Percentiles rank a stretch among this genome's conserved stretches.
phyloP scores from a whole-genome alignment of 2,797 vertebrate species.

The Alca torda region DNA sequence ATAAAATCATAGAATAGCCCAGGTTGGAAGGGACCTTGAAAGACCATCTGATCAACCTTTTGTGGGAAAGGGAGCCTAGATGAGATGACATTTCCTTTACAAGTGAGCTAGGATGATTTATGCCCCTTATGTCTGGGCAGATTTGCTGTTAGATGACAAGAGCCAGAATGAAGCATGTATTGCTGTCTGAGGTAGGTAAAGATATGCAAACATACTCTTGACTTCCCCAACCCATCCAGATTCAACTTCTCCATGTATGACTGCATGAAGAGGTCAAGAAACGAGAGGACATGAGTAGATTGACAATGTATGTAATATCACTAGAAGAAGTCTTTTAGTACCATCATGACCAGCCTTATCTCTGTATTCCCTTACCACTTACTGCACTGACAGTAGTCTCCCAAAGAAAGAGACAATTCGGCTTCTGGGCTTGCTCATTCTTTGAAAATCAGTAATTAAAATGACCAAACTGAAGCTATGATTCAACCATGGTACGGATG shows the following conservation, averaged over 20 bases:
- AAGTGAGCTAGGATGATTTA: background rate
- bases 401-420: background rate
- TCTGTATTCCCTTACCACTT: background rate
- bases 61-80: background rate
- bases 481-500: background rate
- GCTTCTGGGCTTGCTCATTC: background rate
- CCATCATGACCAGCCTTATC: background rate
- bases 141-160: background rate
- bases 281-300: background rate
- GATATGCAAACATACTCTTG: background rate
- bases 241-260: background rate
- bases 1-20: background rate
- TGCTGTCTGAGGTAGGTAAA: background rate
- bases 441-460: background rate
- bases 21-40: background rate
- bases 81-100: background rate
- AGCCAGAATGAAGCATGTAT: background rate
- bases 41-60: background rate
- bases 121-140: background rate
- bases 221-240: background rate
- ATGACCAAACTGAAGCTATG: background rate
- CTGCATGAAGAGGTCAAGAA: background rate
- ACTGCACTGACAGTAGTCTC: background rate
- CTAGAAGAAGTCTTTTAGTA: background rate
- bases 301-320: background rate